Base-by-base conservation (phyloP, 2,797 vertebrate species). In the Cryptoblepharus egeriae region DNA sequence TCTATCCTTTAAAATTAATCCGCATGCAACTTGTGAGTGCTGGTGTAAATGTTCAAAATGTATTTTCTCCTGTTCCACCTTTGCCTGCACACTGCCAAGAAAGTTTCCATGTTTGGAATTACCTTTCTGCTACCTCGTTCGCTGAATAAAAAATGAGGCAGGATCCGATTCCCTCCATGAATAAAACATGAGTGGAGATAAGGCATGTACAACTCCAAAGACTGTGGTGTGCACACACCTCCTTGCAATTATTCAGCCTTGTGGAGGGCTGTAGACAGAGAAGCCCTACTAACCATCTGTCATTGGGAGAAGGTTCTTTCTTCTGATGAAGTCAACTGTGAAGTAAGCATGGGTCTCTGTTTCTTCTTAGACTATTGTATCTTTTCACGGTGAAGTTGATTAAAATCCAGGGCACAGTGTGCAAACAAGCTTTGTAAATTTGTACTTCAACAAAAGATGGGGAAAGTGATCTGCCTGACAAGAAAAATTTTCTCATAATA, bases 391-490 rank as follows among this genome's bases (percentile, higher is more conserved):
- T 88, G 90, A 90, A 92, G 90, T 90, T 77, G 91, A 94, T 94
- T 94, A 93, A 93, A 94, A 93, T 93, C 93, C 90, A 89, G 86
- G 0, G 70, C 88, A 89, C 84, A 86, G 90, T 89, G 81, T 89
- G 92, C 92, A 93, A 93, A 93, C 92, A 92, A 93, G 92, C 90
- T 93, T 93, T 93, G 90, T 92, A 92, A 90, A 94, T 91, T 91
- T 93, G 92, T 92, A 84, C 85, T 85, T 86, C 82, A 83, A 94
- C 92, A 92, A 94, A 93, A 91, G 89, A 76, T 80, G 76, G 90
- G 84, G 92, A 92, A 93, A 93, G 75, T 83, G 88, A 92, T 92
- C 91, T 90, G 89, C 86, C 89, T 42, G 64, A 80, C 80, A 86
- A 89, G 90, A 80, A 91, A 86, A 90, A 90, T 86, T 85, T 85